Conservation (phyloP, 2,797 vertebrate species). For the Morus bassanus region DNA sequence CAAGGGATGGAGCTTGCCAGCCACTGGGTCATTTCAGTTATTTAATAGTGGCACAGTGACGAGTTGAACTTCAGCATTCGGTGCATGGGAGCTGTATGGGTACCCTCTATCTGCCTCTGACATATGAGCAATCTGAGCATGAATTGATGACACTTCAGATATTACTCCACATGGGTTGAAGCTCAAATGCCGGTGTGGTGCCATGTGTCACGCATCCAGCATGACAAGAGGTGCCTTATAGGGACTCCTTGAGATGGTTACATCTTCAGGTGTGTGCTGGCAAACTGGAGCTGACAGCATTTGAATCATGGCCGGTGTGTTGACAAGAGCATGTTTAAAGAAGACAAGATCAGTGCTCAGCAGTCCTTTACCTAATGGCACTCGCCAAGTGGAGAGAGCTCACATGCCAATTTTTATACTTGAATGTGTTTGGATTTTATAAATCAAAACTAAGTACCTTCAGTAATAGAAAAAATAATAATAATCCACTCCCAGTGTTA, state of each 20-base stretch:
- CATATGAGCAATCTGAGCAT: neutral
- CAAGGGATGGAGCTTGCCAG: neutral
- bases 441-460: neutral
- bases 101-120: neutral
- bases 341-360: neutral
- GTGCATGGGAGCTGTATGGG: neutral
- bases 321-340: neutral
- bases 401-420: neutral
- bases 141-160: neutral
- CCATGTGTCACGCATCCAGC: neutral
- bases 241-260: neutral
- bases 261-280: neutral
- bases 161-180: neutral
- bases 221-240: neutral
- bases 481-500: neutral
- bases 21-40: neutral
- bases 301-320: neutral
- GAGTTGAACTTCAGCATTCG: neutral
- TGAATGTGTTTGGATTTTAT: neutral
- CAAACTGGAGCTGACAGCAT: neutral
- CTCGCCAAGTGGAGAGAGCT: neutral
- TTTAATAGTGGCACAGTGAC: neutral
- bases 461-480: neutral
- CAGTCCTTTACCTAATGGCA: neutral
- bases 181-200: neutral